These are phyloP conservation scores for Lithophane leautieri DNA, from an alignment of 2,888 invertebrate genomes.

Conservation along the genomic window DNA sequence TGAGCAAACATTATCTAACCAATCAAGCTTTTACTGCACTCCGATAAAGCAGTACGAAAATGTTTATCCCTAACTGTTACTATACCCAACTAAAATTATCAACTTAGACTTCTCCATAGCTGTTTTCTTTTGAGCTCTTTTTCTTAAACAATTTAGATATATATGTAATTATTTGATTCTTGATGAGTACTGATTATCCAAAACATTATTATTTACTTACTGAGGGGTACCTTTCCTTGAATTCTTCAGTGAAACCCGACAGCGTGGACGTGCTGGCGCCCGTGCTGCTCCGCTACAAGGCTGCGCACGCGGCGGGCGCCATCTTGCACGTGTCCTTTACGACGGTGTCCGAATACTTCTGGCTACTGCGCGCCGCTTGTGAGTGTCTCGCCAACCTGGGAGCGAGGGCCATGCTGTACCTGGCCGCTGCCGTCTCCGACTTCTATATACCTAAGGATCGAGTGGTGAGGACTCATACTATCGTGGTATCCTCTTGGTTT, in stretches of 20 bases:
- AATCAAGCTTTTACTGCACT: no score
- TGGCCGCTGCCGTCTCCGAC: slow-evolving; percentile 99
- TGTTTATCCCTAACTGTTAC: no score
- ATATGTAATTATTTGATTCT: no score
- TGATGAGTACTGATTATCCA: no score
- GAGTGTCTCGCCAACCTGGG: slow-evolving; percentile 93
- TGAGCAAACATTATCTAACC: no score
- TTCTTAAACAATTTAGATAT: no score
- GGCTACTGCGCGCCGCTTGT: slow-evolving; percentile 95
- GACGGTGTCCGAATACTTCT: slow-evolving; percentile 97
- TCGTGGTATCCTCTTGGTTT: not conserved
- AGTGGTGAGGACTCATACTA: slow-evolving; percentile 92
- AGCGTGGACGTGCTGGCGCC: slow-evolving; percentile 93
- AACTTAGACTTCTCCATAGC: no score
- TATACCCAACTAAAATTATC: no score
- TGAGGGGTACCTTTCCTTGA: no score
- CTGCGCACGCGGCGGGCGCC: slow-evolving; percentile 93
- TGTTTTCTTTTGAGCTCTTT: no score
- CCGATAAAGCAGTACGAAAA: no score
- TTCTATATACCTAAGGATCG: slow-evolving; percentile 98
- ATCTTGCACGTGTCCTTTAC: slow-evolving; percentile 95
- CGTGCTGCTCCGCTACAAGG: slow-evolving; percentile 94
- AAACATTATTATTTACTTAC: no score
- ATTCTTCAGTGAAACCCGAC: slow-evolving; percentile 91
- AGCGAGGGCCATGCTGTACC: slow-evolving; percentile 94